Base-by-base conservation (phyloP, 2,888 invertebrate species). In the Synanthedon tipuliformis region DNA sequence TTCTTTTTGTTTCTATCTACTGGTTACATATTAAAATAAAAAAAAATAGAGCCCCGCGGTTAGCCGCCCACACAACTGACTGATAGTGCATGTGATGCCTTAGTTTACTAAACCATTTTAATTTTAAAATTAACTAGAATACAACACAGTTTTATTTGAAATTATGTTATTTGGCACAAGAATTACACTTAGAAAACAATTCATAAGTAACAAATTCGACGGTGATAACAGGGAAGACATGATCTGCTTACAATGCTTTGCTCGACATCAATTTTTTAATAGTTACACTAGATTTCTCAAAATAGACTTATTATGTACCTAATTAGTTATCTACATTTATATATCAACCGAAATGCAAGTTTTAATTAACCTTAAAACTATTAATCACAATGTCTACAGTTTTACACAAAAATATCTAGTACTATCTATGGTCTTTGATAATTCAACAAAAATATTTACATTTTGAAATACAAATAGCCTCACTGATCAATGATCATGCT, bases 171-270 rank as follows among this genome's bases (percentile, higher is more conserved):
- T 45, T 45, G 45, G 45, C 50, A 50, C n/a, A 50, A 34, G 12
- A n/a, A 50, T 50, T 50, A 40, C 34, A 34, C 27, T n/a, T 40
- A 50, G 12, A 50, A 27, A 10, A 5, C 13, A 13, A 11, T 13
- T 12, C 34, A 27, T 50, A 34, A 50, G 4, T 12, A 66, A 63
- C 68, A 63, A 69, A 58, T 60, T 61, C 70, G 69, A 66, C 65
- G 68, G 64, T 68, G 66, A 75, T 70, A 72, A 67, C 63, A 78
- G 75, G 82, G 82, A 83, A 83, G 82, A 83, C 82, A 72, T 77
- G 77, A 75, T 78, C 73, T 73, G 76, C 62, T 73, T 72, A 66
- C 66, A 72, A 67, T 61, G 66, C 45, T 45, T 65, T 70, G 66
- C 69, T 65, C 64, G 70, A 66, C 59, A 66, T 66, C 45, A 45